Conservation (phyloP, 2,888 invertebrate genomes). For the Caenorhabditis japonica region DNA sequence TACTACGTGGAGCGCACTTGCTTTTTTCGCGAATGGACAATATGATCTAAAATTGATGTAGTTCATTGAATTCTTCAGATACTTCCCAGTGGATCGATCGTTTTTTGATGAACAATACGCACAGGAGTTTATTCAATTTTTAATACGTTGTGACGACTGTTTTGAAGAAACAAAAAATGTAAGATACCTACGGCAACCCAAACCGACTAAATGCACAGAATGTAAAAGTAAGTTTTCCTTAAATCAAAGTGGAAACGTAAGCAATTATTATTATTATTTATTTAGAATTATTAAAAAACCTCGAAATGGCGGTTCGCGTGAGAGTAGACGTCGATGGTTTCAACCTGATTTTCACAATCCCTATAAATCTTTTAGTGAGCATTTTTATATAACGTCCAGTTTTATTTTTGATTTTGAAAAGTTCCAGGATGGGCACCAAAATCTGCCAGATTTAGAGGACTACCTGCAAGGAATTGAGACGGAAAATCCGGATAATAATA, state of each 20-base stretch:
- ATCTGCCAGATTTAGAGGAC: not conserved
- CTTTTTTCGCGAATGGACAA: no score
- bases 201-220: not conserved
- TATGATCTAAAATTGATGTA: no score
- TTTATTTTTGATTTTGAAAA: not conserved
- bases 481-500: not conserved
- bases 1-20: no score
- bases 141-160: not conserved
- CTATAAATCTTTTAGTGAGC: not conserved
- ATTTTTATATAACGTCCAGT: not conserved
- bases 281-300: not conserved
- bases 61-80: constrained; percentile 1
- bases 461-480: not conserved
- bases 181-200: not conserved
- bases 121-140: constrained; percentile 5
- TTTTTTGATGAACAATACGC: constrained; percentile 7
- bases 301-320: constrained; percentile 8
- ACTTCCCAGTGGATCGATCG: constrained; percentile 3
- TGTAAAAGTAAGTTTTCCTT: constrained; percentile 1
- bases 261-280: no score
- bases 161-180: not conserved
- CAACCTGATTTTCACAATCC: constrained; percentile 12
- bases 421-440: constrained; percentile 1
- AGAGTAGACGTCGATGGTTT: not conserved
- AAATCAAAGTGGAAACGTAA: not conserved